These are phyloP conservation scores for Alosa sapidissima DNA, from an alignment of 2,797 vertebrate genomes.

Conservation along the genomic window DNA sequence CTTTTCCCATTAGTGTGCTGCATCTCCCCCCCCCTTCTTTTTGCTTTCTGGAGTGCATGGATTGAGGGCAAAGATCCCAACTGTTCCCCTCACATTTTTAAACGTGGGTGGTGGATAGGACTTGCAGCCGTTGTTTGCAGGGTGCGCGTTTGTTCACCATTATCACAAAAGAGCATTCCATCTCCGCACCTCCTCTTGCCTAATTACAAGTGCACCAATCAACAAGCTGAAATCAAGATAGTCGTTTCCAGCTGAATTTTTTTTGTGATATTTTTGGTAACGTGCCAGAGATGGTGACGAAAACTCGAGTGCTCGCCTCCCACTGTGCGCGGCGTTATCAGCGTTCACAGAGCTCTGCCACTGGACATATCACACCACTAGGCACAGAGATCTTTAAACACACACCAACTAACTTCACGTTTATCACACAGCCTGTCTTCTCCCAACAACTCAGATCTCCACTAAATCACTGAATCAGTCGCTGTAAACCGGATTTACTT, in stretches of 20 bases:
- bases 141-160: slow-evolving; percentile 32
- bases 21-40: background rate
- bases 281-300: background rate
- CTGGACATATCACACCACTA: background rate
- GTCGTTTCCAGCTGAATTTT: background rate
- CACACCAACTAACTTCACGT: background rate
- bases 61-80: slow-evolving; percentile 42
- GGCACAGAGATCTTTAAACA: background rate
- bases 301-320: background rate
- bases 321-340: slow-evolving; percentile 2
- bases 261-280: background rate
- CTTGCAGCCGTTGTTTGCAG: slow-evolving; percentile 32
- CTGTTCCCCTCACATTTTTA: slow-evolving; percentile 27
- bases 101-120: slow-evolving; percentile 29
- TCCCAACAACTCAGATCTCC: background rate
- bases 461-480: slow-evolving; percentile 5
- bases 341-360: background rate
- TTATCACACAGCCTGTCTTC: slow-evolving; percentile 1
- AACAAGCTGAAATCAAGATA: slow-evolving; percentile 13
- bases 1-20: slow-evolving; percentile 54
- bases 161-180: slow-evolving; percentile 38
- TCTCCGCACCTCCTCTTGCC: slow-evolving; percentile 41
- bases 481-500: background rate
- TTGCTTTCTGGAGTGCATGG: slow-evolving; percentile 27
- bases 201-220: slow-evolving; percentile 43